Conservation (phyloP, 2,797 vertebrate species). For the Melanotaenia trifasciata region DNA sequence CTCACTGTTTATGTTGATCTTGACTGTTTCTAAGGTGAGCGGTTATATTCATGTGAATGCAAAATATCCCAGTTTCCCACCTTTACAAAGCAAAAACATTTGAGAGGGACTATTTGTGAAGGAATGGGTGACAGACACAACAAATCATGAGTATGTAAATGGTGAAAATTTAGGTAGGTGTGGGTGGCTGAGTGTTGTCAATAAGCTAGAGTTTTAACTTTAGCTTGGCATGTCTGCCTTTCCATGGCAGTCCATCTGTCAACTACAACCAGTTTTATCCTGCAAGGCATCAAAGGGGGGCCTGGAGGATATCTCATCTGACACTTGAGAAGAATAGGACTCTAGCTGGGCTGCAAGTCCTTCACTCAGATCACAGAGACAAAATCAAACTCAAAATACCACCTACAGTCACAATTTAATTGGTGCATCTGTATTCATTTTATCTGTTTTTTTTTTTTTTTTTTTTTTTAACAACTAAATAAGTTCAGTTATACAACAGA, state of each 20-base stretch:
- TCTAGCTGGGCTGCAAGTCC: background rate
- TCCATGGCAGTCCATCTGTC: background rate
- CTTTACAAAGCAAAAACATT: background rate
- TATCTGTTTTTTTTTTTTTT: background rate
- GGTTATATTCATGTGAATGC: background rate
- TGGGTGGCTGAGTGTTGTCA: background rate
- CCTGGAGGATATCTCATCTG: background rate
- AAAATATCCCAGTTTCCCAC: background rate
- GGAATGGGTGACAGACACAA: background rate
- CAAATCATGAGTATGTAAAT: background rate
- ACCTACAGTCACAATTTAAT: background rate
- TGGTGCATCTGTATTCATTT: background rate
- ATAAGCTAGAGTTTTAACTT: background rate
- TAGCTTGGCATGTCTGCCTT: background rate
- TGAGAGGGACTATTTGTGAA: background rate
- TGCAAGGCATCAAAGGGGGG: background rate
- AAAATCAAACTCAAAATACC: background rate
- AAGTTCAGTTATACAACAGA: background rate
- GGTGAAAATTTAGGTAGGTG: background rate
- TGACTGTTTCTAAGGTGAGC: background rate
- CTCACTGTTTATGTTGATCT: slow-evolving; percentile 3
- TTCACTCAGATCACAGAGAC: background rate
- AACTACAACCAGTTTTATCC: background rate
- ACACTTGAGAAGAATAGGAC: background rate
- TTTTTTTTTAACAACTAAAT: background rate